Percentiles rank a stretch among this genome's conserved stretches.
These are phyloP conservation scores for Phymatocera aterrima DNA, from an alignment of 2,888 invertebrate species.

Conservation along the genomic window DNA sequence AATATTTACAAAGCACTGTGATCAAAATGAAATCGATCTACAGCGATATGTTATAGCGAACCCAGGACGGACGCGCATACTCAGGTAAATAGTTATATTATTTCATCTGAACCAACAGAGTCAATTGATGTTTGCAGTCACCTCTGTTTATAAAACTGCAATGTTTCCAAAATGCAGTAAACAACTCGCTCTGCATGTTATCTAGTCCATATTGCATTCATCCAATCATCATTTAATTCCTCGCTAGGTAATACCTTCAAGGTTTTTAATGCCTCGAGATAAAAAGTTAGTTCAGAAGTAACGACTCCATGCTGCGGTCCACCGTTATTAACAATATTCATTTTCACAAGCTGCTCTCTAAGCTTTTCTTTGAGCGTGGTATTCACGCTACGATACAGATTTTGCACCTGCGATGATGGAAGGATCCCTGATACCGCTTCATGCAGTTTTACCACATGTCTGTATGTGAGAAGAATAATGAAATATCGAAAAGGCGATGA, in stretches of 20 bases:
- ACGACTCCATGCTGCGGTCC: constrained; percentile 97
- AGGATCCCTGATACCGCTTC: constrained; percentile 92
- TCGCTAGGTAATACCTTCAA: constrained; percentile 86
- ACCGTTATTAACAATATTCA: constrained; percentile 96
- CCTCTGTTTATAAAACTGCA: constrained; percentile 61
- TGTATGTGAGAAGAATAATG: constrained; percentile 69
- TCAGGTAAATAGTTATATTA: neutral
- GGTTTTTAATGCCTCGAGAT: constrained; percentile 90
- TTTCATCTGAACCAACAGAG: neutral
- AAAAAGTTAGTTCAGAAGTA: constrained; percentile 94
- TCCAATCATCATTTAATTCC: constrained; percentile 85
- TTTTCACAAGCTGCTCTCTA: constrained; percentile 87
- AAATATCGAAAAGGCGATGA: neutral
- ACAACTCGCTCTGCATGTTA: constrained; percentile 76
- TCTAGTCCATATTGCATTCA: constrained; percentile 90
- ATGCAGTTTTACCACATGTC: constrained; percentile 92
- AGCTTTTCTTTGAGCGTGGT: constrained; percentile 91
- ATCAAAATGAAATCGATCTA: constrained; percentile 8
- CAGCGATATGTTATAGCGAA: neutral
- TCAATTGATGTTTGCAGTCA: constrained; percentile 47
- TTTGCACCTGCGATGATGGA: constrained; percentile 86
- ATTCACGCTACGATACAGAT: constrained; percentile 87
- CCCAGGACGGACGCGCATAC: constrained; percentile 28
- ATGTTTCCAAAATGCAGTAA: constrained; percentile 71
- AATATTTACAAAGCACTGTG: constrained; percentile 6